A percentile compares a stretch with the other conserved stretches of the same genome.
phyloP scores from a whole-genome alignment of 2,113 vertebrate species.

The Labeo catla region DNA sequence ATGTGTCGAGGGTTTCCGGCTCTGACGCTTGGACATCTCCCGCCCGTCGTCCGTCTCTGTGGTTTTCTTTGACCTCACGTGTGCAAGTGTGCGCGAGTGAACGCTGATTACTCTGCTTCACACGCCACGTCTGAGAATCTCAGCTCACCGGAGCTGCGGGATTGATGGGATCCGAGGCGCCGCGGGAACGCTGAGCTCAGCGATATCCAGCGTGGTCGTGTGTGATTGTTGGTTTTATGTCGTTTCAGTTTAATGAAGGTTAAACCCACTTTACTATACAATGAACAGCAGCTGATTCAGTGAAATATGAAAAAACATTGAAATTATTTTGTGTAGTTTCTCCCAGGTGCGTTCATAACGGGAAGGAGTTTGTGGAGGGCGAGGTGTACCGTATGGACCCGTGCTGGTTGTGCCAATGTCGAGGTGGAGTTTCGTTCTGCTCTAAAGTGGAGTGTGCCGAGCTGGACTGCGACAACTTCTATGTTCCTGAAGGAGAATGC shows the following conservation, averaged over 20 bases:
- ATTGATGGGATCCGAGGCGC: not conserved
- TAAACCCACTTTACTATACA: not conserved
- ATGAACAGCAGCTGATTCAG: not conserved
- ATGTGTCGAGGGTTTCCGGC: conserved; percentile 32
- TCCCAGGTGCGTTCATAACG: conserved; percentile 75
- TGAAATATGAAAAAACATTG: not conserved
- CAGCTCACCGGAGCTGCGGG: conserved; percentile 46
- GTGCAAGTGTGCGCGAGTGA: conserved; percentile 30
- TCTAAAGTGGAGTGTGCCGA: conserved; percentile 81
- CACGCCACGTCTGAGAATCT: conserved; percentile 63
- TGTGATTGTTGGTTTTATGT: not conserved
- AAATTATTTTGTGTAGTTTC: conserved; percentile 61
- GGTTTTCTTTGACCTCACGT: conserved; percentile 60
- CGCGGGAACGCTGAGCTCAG: conserved; percentile 42
- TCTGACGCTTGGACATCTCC: conserved; percentile 4
- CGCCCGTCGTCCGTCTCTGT: conserved; percentile 45
- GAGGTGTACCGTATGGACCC: conserved; percentile 81
- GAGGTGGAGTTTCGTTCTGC: conserved; percentile 82
- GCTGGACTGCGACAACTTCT: conserved; percentile 80
- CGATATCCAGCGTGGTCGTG: conserved; percentile 17
- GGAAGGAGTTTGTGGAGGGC: conserved; percentile 75
- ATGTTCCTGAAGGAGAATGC: conserved; percentile 82
- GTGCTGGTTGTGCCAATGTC: conserved; percentile 83
- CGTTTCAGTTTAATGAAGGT: not conserved
- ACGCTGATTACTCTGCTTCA: not conserved